Evolutionary conservation across 2,113 vertebrate genomes (phyloP), one percentile per base, ranked within the genome.

Genomic region (Dissostichus mawsoni): DNA sequence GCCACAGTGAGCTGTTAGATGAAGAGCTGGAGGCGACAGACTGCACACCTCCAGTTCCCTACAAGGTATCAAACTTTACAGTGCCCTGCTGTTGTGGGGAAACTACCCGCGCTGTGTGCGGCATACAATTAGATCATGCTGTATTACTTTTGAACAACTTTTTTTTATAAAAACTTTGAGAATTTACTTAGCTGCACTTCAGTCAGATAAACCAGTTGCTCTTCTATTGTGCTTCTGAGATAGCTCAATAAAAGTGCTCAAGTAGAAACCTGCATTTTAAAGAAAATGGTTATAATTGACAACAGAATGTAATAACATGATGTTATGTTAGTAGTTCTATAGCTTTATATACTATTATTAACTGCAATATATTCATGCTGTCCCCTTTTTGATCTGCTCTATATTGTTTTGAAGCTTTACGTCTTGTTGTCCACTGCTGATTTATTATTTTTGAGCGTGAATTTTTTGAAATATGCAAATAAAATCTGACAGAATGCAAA

Each of bases 381-480:
- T 63, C 4, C 14, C 7, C 4, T 58, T 59, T 16, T 64, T 53
- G 13, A 62, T 41, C 13, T 4, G 47, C 36, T 41, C 16, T 41
- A 18, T 41, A 41, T 62, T 62, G 23, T 59, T 41, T 17, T 18
- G 16, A 11, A 62, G 33, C 17, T 62, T 62, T 18, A 14, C 16
- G 18, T 41, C 25, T 16, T 29, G 56, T 58, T 58, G 56, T 29
- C 25, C 17, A 23, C 5, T 20, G 41, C 41, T 23, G 23, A 17
- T 23, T 45, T 36, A 50, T 41, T 65, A 12, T 76, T 74, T 68
- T 72, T 25, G 57, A 72, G 10, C 23, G 0, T n/a, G 11, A 58
- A 78, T 73, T 80, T 83, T 78, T 75, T 61, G 56, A 74, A 17
- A 57, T 6, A 33, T 58, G 14, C 50, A 18, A 52, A 41, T 50